Evolutionary conservation across 2,113 vertebrate species (phyloP), one percentile per base, ranked within the genome.

Genomic region (Ciconia boyciana): DNA sequence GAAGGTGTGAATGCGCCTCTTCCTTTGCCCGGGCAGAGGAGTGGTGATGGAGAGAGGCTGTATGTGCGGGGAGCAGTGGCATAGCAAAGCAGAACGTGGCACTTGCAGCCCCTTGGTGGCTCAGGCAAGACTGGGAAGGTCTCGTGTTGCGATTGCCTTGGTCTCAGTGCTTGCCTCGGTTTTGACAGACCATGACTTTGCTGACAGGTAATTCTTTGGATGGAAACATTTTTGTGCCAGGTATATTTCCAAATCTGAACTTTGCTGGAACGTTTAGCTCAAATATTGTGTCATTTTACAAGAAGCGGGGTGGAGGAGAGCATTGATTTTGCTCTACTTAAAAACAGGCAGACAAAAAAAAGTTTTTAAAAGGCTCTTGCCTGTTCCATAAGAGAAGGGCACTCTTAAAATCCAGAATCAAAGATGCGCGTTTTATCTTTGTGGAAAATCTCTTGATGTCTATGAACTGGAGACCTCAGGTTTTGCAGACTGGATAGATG

Each of bases 401-500:
- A 29, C 19, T 74, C 66, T 29, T 44, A 32, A 72, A 81, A 95
- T 81, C 61, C 36, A 55, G 65, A 86, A 46, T 78, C 22, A 78
- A 84, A 91, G 80, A 34, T 31, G 32, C 1, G 2, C 3, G 1
- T 43, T 92, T 82, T 78, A 60, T 91, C 72, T 94, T 28, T 25
- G 74, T 64, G 74, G 83, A 93, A 88, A 88, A 88, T 93, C 77
- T 72, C 61, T 68, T 62, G 44, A 18, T 39, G 66, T 20, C 69
- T 57, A 12, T 3, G 2, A 92, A 72, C 36, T 36, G 48, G 44
- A 93, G 24, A 69, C 39, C 48, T 93, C 65, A 52, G 52, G 48
- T 70, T 92, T 87, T 87, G 76, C 77, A 97, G 94, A 49, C 51
- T 54, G 68, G 61, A 75, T 66, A 87, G 69, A 81, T 75, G 52